phyloP scores from a whole-genome alignment of 2,113 vertebrate genomes.

The Pitta sordida region DNA sequence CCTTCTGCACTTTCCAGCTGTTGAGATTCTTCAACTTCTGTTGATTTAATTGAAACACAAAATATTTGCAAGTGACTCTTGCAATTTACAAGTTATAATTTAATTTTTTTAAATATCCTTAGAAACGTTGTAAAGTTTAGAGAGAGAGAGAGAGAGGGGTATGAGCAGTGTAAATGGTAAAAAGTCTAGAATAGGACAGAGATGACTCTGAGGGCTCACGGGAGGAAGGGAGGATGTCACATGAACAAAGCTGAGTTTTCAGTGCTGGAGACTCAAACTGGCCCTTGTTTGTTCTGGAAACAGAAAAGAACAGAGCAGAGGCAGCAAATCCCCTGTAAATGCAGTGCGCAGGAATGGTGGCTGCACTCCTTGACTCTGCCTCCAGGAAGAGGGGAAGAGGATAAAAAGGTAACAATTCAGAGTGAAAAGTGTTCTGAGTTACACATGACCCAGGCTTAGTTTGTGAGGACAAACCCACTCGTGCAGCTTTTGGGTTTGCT shows the following conservation, averaged over 20 bases:
- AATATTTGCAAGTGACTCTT: neutral
- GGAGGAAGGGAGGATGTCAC: neutral
- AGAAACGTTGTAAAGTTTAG: neutral
- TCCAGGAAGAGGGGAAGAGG: neutral
- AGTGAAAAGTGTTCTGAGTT: neutral
- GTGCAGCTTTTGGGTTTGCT: neutral
- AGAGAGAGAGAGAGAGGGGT: neutral
- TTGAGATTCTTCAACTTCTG: slow-evolving; percentile 91
- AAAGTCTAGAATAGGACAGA: neutral
- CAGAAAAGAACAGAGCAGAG: neutral
- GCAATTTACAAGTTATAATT: neutral
- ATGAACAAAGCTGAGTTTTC: neutral
- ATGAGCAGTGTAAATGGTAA: neutral
- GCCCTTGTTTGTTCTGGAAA: neutral
- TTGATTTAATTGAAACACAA: neutral
- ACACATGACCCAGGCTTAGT: fast-evolving
- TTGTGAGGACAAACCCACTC: neutral
- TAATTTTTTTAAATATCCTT: neutral
- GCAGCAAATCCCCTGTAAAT: neutral
- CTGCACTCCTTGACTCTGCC: neutral
- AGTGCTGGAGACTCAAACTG: neutral
- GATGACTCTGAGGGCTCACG: neutral
- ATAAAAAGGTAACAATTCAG: neutral
- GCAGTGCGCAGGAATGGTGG: neutral
- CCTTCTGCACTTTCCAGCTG: slow-evolving; percentile 75